Evolutionary conservation across 2,888 invertebrate species (phyloP).

Genomic region (Agrypnus murinus): DNA sequence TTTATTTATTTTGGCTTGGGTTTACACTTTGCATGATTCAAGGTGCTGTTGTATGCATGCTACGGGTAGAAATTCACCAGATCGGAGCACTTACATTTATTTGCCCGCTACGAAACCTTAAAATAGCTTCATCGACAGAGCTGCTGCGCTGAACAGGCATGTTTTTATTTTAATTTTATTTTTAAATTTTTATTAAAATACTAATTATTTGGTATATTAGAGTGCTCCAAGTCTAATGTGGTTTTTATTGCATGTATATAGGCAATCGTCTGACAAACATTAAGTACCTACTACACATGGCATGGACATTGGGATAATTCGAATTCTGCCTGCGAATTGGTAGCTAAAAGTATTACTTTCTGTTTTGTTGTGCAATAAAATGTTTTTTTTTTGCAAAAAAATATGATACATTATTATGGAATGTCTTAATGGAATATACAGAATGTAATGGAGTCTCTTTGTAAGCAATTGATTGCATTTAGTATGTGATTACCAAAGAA

Average conservation of each 20-base stretch:
- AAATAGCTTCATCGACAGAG: constrained; percentile 47
- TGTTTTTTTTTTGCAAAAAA: constrained; percentile 28
- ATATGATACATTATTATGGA: constrained; percentile 30
- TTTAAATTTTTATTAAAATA: constrained; percentile 31
- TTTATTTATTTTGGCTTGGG: constrained; percentile 41
- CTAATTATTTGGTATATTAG: not conserved
- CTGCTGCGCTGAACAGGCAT: constrained; percentile 48
- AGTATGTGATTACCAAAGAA: constrained; percentile 42
- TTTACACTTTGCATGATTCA: constrained; percentile 50
- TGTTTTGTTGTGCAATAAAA: constrained; percentile 46
- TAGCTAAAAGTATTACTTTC: constrained; percentile 48
- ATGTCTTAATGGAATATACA: constrained; percentile 32
- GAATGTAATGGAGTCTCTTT: constrained; percentile 35
- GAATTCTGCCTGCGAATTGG: constrained; percentile 46
- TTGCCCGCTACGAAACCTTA: constrained; percentile 51
- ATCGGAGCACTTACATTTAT: constrained; percentile 51
- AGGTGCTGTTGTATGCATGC: constrained; percentile 53
- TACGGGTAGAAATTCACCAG: constrained; percentile 47
- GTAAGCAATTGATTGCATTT: constrained; percentile 37
- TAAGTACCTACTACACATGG: constrained; percentile 39
- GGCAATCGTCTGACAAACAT: constrained; percentile 47
- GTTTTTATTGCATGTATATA: constrained; percentile 47
- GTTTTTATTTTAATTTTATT: constrained; percentile 39
- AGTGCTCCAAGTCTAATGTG: constrained; percentile 43
- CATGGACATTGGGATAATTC: constrained; percentile 45